Evolutionary conservation across 2,797 vertebrate genomes (phyloP).

Genomic region (Morus bassanus): DNA sequence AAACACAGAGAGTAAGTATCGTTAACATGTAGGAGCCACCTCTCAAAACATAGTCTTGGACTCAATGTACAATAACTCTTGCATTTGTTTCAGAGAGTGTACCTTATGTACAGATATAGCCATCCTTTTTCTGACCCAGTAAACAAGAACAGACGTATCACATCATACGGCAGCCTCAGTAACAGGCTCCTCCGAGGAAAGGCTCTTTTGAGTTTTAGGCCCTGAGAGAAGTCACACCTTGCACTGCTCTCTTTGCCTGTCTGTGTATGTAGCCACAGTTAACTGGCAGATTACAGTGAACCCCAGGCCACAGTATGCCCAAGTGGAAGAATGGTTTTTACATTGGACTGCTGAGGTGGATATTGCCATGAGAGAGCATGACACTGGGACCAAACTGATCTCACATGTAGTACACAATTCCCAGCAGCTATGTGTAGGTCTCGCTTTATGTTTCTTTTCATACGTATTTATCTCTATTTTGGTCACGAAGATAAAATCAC

Average conservation of each 20-base stretch:
- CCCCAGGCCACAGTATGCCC: not conserved
- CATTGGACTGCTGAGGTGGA: not conserved
- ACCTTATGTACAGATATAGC: not conserved
- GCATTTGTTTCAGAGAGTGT: not conserved
- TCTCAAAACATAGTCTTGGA: not conserved
- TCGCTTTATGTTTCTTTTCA: not conserved
- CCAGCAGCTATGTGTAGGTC: not conserved
- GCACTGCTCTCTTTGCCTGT: not conserved
- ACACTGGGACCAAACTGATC: not conserved
- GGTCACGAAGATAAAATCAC: not conserved
- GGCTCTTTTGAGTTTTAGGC: not conserved
- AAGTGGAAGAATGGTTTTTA: not conserved
- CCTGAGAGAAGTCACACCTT: not conserved
- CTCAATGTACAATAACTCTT: not conserved
- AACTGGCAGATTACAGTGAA: not conserved
- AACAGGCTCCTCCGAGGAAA: not conserved
- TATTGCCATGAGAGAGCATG: rapidly evolving
- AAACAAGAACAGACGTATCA: not conserved
- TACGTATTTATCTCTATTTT: not conserved
- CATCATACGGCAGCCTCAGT: rapidly evolving
- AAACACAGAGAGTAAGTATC: not conserved
- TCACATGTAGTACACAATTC: not conserved
- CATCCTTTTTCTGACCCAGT: not conserved
- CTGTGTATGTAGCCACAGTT: not conserved
- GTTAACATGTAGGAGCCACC: not conserved